Base-by-base conservation (phyloP, 2,888 invertebrate genomes). In the Clanis bilineata region DNA sequence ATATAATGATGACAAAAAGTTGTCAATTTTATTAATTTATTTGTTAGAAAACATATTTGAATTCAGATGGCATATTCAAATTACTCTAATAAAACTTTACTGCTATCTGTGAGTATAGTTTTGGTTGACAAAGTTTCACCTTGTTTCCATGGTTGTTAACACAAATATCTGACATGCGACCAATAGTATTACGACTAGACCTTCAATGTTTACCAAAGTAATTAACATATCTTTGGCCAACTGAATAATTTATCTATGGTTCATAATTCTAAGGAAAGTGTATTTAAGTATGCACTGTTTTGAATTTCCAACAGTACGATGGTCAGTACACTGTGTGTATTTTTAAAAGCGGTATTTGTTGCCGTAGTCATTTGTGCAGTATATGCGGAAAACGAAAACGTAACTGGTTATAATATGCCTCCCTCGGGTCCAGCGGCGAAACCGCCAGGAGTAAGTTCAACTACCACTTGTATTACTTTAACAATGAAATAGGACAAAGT, bases 391-490 rank as follows among this genome's bases (percentile, higher is more conserved):
- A 59, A 59, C 39, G 54, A 43, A 32, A 59, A 43, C 3, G 22
- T 28, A 10, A 41, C 43, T 3, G 32, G 32, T 10, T 25, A 39
- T 32, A 22, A n/a, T 12, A 28, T 22, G 3, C 55, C 59, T 15
- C 43, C 59, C 10, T 28, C 43, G 7, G 43, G 43, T 2, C 44
- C 59, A n/a, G 28, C 43, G 32, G 21, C 43, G 22, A 59, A 54
- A 54, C 55, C 59, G 7, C 51, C 51, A 21, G 59, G 59, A 55
- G 59, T 59, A 32, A 55, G 59, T 55, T 18, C 32, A 56, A 22
- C 18, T n/a, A 21, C 10, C 18, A 28, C 4, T 15, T 45, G n/a
- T 21, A 51, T 32, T 32, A 51, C 12, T 51, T 2, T 28, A 7
- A 12, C 38, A n/a, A n/a, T 12, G 2, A 12, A 38, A 5, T n/a